Base-by-base conservation (phyloP, 2,113 vertebrate genomes). In the Paracanthobrama guichenoti region DNA sequence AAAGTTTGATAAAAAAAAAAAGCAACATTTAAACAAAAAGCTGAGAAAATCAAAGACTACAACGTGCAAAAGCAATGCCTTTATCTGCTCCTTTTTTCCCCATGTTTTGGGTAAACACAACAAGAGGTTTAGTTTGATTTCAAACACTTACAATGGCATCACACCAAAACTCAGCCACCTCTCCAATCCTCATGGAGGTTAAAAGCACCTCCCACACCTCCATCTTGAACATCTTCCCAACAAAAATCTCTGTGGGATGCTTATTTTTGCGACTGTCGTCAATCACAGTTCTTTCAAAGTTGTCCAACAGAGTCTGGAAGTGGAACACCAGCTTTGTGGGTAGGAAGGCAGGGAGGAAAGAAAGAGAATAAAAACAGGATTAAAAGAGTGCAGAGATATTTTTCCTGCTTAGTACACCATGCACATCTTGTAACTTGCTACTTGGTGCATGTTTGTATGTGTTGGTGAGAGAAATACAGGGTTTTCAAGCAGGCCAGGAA, bases 141-240 rank as follows among this genome's bases (percentile, higher is more conserved):
- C 16, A 48, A 69, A 18, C 50, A 96, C 96, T 96, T 91, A 97
- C 96, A 0, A 91, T 75, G 48, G 93, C 77, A 0, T 97, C 96
- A 0, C 96, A 97, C 96, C 96, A 97, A 90, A 97, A 97, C 90
- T 97, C 96, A 0, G 96, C 95, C 92, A 97, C 96, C 85, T 97
- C 96, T 26, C 95, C 95, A 0, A 91, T 55, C 89, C 95, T 93
- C 96, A 97, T 97, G 86, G 96, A 97, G 12, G 80, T 95, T 74
- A 97, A 91, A 87, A 97, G 91, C 0, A 91, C 94, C 92, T 96
- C 96, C 95, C 96, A 97, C 48, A 96, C 93, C 87, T 97, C 96
- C 90, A 97, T 91, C 92, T 96, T 96, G 92, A 97, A 96, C 95
- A 97, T 95, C 90, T 96, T 97, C 86, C 95, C 96, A 28, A 96